Percentiles rank a stretch among this genome's conserved stretches.
Conservation (phyloP, 2,888 invertebrate species). For the Drosophila fungiperda region DNA sequence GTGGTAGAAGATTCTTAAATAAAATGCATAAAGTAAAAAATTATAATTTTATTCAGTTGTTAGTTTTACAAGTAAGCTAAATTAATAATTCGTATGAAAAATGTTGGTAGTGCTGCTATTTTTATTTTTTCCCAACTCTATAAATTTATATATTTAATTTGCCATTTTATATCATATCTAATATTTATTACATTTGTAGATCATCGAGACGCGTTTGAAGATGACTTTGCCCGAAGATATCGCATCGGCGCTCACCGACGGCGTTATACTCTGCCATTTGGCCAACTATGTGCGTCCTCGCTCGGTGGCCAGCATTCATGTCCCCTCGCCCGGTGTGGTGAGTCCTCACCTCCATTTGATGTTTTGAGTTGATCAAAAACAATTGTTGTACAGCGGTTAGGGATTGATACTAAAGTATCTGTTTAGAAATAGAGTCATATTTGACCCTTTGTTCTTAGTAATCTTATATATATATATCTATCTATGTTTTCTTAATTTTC, state of each 20-base stretch:
- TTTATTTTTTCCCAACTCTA: too few relatives aligned
- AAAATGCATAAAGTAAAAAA: too few relatives aligned
- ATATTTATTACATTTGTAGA: constrained; percentile 86
- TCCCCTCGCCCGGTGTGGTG: constrained; percentile 96
- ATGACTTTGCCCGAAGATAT: constrained; percentile 95
- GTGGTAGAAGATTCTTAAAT: too few relatives aligned
- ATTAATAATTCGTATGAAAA: too few relatives aligned
- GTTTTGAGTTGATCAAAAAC: not conserved
- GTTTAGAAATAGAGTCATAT: not conserved
- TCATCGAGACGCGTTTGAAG: constrained; percentile 95
- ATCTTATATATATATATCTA: too few relatives aligned
- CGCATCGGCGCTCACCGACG: constrained; percentile 94
- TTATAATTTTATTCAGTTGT: too few relatives aligned
- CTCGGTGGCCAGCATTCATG: constrained; percentile 97
- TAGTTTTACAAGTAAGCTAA: too few relatives aligned
- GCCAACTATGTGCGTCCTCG: constrained; percentile 96
- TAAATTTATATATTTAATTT: not conserved
- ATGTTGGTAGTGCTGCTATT: too few relatives aligned
- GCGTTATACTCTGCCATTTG: constrained; percentile 96
- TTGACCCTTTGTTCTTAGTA: not conserved
- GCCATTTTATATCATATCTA: not conserved
- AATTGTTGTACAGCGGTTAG: not conserved
- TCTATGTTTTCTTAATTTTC: not conserved
- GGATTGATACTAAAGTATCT: not conserved
- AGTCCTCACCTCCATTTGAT: constrained; percentile 79